Evolutionary conservation across 1,140 invertebrate genomes (phyloP), one percentile per base, ranked within the genome.

Genomic region (Tyrophagus putrescentiae): DNA sequence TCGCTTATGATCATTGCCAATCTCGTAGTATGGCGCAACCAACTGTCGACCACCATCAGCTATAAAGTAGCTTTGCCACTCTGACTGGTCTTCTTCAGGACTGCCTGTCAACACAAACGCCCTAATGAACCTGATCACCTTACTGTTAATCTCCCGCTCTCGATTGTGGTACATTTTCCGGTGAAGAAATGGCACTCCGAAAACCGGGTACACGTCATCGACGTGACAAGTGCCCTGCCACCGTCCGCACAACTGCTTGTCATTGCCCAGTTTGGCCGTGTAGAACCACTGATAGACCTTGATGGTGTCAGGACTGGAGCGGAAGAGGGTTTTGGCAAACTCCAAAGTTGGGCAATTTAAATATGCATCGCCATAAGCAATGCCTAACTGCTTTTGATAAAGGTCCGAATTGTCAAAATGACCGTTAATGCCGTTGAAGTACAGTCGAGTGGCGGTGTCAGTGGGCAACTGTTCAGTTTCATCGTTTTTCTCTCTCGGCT

Each of bases 151-250:
- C 13, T 57, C 56, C 13, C 56, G 56, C 44, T 57, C 56, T 3
- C 56, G 56, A 50, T 50, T 18, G 18, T n/a, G 9, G 25, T 4
- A 57, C 3, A 13, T 11, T 42, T 57, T 7, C 13, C 16, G 21
- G 28, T 39, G 3, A n/a, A 18, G 4, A 5, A 94, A 75, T 0
- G 90, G 88, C 68, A 92, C 85, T n/a, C 93, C 91, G 71, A 95
- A 95, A 21, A 94, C 79, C 71, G 89, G 96, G 68, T 81, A 85
- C 62, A 98, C 93, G 72, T 97, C 93, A 72, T 95, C 91, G 0
- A 83, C 92, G 71, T 97, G 92, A 78, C 95, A 83, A 0, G 90
- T 87, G 7, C 91, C 92, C 60, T 90, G 89, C 92, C 92, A 97
- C 45, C 44, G 25, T 3, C 13, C 28, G 21, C 27, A 16, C 31